These are phyloP conservation scores for Cremastobaeus sp. DNA, from an alignment of 2,888 invertebrate genomes.

Conservation along the genomic window DNA sequence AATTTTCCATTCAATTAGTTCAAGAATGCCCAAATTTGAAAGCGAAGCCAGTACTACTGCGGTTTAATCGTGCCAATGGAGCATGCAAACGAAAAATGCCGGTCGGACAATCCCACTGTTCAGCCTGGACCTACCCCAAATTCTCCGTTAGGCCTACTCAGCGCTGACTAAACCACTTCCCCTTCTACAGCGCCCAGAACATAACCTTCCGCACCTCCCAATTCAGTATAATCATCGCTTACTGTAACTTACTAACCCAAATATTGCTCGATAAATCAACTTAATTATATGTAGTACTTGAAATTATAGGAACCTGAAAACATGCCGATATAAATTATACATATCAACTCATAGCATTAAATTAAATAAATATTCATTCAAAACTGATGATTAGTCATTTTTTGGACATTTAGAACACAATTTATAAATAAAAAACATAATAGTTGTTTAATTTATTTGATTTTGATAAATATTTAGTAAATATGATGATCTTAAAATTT, in stretches of 20 bases:
- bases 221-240: constrained; percentile 37
- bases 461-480: too few relatives aligned
- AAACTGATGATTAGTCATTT: too few relatives aligned
- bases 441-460: too few relatives aligned
- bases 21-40: too few relatives aligned
- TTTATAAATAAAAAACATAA: too few relatives aligned
- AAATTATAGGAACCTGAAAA: background rate
- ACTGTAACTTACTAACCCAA: constrained; percentile 41
- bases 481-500: too few relatives aligned
- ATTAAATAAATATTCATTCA: too few relatives aligned
- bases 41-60: too few relatives aligned
- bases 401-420: too few relatives aligned
- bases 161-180: constrained; percentile 68
- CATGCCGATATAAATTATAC: too few relatives aligned
- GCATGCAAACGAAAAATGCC: constrained; percentile 20
- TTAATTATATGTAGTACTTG: constrained; percentile 4
- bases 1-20: too few relatives aligned
- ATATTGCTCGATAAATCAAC: constrained; percentile 21
- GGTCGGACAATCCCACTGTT: constrained; percentile 15
- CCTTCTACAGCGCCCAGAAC: constrained; percentile 67
- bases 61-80: constrained; percentile 16
- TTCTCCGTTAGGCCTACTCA: constrained; percentile 69
- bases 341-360: too few relatives aligned
- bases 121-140: constrained; percentile 72
- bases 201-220: constrained; percentile 75